phyloP scores from a whole-genome alignment of 2,888 invertebrate species.

The Miltochrista miniata region DNA sequence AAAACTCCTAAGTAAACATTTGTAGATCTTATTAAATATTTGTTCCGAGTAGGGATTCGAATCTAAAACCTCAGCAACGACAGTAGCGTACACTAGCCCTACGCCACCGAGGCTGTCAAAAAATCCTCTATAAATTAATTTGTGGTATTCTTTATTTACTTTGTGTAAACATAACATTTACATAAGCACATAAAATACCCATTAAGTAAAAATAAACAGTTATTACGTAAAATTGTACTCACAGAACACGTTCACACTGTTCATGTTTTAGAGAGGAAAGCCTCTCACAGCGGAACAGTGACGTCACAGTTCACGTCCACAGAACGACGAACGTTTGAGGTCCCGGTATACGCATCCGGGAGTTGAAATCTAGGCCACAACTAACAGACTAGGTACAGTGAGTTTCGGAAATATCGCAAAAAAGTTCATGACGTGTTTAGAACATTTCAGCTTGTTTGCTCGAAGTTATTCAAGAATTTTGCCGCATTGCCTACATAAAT shows the following conservation, averaged over 20 bases:
- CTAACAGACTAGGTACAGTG: conserved; percentile 23
- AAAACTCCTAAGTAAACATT: no score
- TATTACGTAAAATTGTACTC: conserved; percentile 29
- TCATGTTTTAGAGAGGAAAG: no score
- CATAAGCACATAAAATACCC: no score
- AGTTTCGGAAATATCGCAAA: background rate
- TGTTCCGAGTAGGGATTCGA: no score
- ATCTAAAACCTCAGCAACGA: no score
- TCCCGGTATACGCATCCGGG: conserved; percentile 51
- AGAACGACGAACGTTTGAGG: conserved; percentile 39
- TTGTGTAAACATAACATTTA: no score
- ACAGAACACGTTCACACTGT: conserved; percentile 38
- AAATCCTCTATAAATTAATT: no score
- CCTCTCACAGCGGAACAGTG: conserved; percentile 48
- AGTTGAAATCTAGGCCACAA: conserved; percentile 47
- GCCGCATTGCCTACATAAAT: conserved; percentile 6
- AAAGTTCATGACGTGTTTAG: background rate
- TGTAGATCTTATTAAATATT: no score
- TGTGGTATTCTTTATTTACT: no score
- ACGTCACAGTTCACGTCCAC: conserved; percentile 46
- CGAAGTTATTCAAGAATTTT: background rate
- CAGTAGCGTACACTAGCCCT: no score
- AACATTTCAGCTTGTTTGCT: no score
- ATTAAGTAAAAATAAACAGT: conserved; percentile 24
- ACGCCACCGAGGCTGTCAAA: no score